Percentiles rank a stretch among this genome's conserved stretches.
These are phyloP conservation scores for Actias luna DNA, from an alignment of 2,888 invertebrate species.

Conservation along the genomic window DNA sequence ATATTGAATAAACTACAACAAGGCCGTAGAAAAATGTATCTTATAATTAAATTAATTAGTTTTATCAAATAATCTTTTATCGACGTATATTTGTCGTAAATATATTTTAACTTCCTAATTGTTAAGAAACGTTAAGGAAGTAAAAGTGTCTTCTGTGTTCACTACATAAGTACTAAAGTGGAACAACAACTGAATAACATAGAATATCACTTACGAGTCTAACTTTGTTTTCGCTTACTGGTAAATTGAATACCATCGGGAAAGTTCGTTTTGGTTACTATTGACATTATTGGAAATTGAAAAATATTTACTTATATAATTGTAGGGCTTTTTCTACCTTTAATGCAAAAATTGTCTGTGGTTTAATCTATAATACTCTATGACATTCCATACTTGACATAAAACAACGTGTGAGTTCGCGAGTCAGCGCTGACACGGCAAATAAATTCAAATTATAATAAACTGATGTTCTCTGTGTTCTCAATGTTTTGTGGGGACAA, in stretches of 20 bases:
- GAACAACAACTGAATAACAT: slow-evolving; percentile 1
- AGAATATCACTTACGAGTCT: slow-evolving; percentile 14
- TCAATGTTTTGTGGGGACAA: too few species aligned
- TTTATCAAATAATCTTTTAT: neutral
- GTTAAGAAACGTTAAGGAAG: neutral
- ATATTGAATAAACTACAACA: too few species aligned
- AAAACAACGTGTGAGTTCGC: too few species aligned
- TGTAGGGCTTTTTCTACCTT: too few species aligned
- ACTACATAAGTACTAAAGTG: neutral
- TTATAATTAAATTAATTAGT: too few species aligned
- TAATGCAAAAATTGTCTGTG: too few species aligned
- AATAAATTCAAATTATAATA: too few species aligned
- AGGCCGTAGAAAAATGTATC: too few species aligned
- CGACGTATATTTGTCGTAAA: neutral
- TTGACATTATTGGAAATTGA: neutral
- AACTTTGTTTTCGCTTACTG: slow-evolving; percentile 2
- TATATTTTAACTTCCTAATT: neutral
- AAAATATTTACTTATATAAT: neutral
- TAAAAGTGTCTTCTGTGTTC: neutral
- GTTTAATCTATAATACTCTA: neutral
- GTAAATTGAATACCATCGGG: neutral
- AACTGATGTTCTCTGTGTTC: too few species aligned
- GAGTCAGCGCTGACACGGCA: too few species aligned
- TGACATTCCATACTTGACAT: too few species aligned
- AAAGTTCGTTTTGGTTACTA: neutral